phyloP scores from a whole-genome alignment of 2,113 vertebrate species.

The Ammodytes marinus region DNA sequence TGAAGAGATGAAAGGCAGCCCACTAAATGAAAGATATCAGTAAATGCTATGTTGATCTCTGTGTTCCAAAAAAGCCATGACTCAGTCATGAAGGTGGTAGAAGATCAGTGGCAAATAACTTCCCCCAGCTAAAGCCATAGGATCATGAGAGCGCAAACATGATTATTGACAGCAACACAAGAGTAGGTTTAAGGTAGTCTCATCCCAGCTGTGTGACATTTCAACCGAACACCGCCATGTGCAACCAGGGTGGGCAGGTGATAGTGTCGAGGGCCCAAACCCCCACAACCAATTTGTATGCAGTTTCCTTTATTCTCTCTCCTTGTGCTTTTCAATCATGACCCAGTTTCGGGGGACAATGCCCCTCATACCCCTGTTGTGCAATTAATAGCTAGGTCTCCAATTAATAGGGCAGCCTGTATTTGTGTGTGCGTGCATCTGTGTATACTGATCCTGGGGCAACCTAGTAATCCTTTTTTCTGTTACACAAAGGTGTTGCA shows the following conservation, averaged over 20 bases:
- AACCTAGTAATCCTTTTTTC: conserved; percentile 55
- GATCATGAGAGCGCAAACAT: conserved; percentile 87
- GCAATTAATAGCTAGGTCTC: conserved; percentile 56
- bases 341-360: conserved; percentile 69
- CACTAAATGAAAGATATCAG: conserved; percentile 80
- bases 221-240: conserved; percentile 77
- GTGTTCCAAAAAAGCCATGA: conserved; percentile 77
- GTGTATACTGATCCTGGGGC: conserved; percentile 51
- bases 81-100: conserved; percentile 85
- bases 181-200: conserved; percentile 87
- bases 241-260: conserved; percentile 65
- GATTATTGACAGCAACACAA: conserved; percentile 89
- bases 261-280: conserved; percentile 27
- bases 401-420: conserved; percentile 56
- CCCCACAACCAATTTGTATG: conserved; percentile 46
- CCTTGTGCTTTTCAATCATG: conserved; percentile 70
- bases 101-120: conserved; percentile 82
- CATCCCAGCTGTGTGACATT: conserved; percentile 83
- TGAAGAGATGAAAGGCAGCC: conserved; percentile 73
- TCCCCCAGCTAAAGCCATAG: conserved; percentile 81
- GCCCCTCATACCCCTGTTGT: conserved; percentile 59
- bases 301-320: conserved; percentile 53
- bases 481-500: conserved; percentile 65
- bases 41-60: conserved; percentile 83
- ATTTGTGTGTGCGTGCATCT: conserved; percentile 51